A percentile compares a stretch with the other conserved stretches of the same genome.
Evolutionary conservation across 92 coral and sea anemone genomes (phyloP).

Genomic region (Parazoanthus darwini): DNA sequence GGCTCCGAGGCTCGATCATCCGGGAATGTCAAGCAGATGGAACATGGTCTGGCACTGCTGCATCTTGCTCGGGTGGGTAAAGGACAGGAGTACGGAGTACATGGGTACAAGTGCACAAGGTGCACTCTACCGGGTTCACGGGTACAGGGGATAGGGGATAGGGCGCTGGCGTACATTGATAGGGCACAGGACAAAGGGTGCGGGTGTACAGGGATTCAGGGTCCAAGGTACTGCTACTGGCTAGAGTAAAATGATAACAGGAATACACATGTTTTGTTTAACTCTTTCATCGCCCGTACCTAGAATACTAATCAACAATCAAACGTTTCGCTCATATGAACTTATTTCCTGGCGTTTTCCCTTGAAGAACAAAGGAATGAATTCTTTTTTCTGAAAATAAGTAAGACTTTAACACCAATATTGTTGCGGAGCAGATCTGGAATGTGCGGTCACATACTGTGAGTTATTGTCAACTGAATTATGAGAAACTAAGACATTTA

Average conservation of each 20-base stretch:
- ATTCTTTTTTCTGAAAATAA: neutral
- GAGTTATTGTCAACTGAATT: too few species aligned
- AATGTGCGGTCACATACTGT: too few species aligned
- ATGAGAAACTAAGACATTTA: too few species aligned
- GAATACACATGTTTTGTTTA: neutral
- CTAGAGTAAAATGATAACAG: neutral
- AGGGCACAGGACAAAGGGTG: neutral
- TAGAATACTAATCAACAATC: neutral
- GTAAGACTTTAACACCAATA: too few species aligned
- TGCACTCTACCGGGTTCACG: neutral
- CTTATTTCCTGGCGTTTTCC: too few species aligned
- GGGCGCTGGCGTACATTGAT: neutral
- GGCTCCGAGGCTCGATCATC: slow-evolving; percentile 78
- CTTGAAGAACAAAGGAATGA: too few species aligned
- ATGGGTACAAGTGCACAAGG: neutral
- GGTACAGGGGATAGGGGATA: neutral
- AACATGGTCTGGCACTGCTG: slow-evolving; percentile 82
- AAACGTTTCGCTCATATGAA: too few species aligned
- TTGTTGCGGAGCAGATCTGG: too few species aligned
- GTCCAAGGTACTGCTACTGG: neutral
- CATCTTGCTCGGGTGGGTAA: slow-evolving; percentile 71
- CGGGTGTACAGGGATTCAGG: neutral
- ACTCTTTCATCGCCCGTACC: neutral
- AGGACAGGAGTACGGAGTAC: neutral
- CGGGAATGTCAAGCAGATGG: slow-evolving; percentile 86